phyloP scores from a whole-genome alignment of 2,113 vertebrate species.

The Cygnus atratus region DNA sequence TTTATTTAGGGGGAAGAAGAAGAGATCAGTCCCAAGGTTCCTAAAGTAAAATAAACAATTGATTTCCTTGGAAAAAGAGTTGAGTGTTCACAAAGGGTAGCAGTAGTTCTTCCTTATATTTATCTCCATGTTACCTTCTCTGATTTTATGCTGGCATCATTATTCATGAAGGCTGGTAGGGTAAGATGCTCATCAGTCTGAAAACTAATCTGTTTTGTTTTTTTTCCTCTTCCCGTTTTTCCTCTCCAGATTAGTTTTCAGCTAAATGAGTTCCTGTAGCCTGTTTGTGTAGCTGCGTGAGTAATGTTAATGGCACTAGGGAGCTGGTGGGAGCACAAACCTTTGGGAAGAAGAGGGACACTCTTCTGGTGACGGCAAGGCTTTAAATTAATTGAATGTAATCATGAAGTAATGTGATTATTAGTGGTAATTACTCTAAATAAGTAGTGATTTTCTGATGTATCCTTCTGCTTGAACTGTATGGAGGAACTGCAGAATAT shows the following conservation, averaged over 20 bases:
- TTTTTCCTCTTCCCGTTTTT: background rate
- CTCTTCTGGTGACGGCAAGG: background rate
- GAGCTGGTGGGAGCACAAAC: background rate
- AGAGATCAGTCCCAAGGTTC: background rate
- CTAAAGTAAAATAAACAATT: background rate
- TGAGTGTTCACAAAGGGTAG: background rate
- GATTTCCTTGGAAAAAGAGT: background rate
- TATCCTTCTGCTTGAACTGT: background rate
- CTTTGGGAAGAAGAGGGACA: background rate
- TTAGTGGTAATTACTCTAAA: background rate
- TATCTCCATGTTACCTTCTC: background rate
- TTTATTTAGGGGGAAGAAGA: background rate
- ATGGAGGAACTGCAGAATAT: background rate
- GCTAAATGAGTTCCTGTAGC: background rate
- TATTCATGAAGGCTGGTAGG: background rate
- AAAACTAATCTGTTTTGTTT: background rate
- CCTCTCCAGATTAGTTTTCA: background rate
- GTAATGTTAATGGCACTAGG: background rate
- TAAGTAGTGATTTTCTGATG: background rate
- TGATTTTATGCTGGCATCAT: background rate
- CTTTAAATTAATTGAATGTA: background rate
- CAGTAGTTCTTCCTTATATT: background rate
- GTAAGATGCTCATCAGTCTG: background rate
- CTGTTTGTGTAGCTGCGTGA: background rate
- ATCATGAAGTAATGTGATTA: background rate